Evolutionary conservation across 1,140 invertebrate species (phyloP).

Genomic region (Drosophila sucinea): DNA sequence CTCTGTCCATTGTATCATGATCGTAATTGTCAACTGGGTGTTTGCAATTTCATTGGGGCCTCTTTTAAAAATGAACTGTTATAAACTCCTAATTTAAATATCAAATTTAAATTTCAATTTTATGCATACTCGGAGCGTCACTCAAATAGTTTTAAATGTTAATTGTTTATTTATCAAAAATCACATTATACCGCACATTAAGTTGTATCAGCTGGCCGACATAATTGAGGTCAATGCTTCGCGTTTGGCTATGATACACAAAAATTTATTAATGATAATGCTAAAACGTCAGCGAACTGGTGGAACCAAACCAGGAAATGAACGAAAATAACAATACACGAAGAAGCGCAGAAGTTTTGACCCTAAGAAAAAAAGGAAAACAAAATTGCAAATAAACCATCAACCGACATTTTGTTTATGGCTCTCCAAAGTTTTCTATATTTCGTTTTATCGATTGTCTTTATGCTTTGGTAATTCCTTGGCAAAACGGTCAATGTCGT

Average conservation of each 20-base stretch:
- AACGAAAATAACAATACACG: slow-evolving; percentile 65
- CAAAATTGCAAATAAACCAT: slow-evolving; percentile 68
- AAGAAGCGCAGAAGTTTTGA: slow-evolving; percentile 57
- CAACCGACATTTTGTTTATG: slow-evolving; percentile 51
- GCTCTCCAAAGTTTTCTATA: slow-evolving; percentile 62
- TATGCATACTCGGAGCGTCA: slow-evolving; percentile 30
- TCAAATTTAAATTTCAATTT: slow-evolving; percentile 24
- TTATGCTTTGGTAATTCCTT: slow-evolving; percentile 40
- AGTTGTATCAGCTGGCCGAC: slow-evolving; percentile 21
- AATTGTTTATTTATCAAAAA: slow-evolving; percentile 26
- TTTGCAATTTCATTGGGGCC: too few relatives aligned
- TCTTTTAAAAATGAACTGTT: too few relatives aligned
- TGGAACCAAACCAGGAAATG: slow-evolving; percentile 67
- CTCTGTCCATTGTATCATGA: too few relatives aligned
- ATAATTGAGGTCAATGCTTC: slow-evolving; percentile 72
- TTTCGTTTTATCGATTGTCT: slow-evolving; percentile 50
- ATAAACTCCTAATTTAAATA: neutral
- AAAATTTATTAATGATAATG: slow-evolving; percentile 63
- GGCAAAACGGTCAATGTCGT: slow-evolving; percentile 79
- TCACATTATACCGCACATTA: slow-evolving; percentile 28
- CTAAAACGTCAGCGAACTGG: slow-evolving; percentile 48
- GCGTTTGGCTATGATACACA: slow-evolving; percentile 47
- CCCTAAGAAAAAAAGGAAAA: slow-evolving; percentile 60
- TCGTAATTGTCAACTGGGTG: too few relatives aligned
- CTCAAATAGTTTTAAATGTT: slow-evolving; percentile 33